phyloP scores from a whole-genome alignment of 2,888 invertebrate species.

The Strigamia transsilvanica region DNA sequence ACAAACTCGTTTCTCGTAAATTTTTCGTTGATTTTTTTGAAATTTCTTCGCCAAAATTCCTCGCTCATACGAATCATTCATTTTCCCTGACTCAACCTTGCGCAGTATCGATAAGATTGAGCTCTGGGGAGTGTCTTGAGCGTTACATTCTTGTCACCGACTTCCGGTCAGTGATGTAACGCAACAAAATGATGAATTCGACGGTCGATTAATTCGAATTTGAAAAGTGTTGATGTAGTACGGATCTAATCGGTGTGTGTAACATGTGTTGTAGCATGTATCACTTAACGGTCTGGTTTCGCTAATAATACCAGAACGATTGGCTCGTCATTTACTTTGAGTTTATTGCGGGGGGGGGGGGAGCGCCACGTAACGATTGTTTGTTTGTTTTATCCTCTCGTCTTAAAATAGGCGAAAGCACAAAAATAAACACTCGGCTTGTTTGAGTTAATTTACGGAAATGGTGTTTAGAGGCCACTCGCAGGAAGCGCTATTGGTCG shows the following conservation, averaged over 20 bases:
- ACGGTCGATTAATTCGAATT: too few relatives aligned
- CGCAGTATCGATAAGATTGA: background rate
- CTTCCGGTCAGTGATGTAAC: background rate
- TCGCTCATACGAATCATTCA: background rate
- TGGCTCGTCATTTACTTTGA: background rate
- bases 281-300: too few relatives aligned
- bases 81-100: background rate
- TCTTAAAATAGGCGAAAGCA: background rate
- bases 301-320: too few relatives aligned
- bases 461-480: background rate
- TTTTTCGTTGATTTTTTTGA: background rate
- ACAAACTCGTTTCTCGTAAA: too few relatives aligned
- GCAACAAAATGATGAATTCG: background rate
- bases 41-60: too few relatives aligned
- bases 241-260: too few relatives aligned
- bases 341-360: background rate
- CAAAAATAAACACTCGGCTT: background rate
- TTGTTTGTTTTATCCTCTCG: background rate
- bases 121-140: background rate
- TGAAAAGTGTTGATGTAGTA: too few relatives aligned
- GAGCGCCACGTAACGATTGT: background rate
- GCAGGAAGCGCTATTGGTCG: background rate
- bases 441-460: background rate
- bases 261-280: too few relatives aligned
- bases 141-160: background rate